Percentiles rank a stretch among this genome's conserved stretches.
Evolutionary conservation across 2,113 vertebrate genomes (phyloP).

Genomic region (Eclectus roratus): DNA sequence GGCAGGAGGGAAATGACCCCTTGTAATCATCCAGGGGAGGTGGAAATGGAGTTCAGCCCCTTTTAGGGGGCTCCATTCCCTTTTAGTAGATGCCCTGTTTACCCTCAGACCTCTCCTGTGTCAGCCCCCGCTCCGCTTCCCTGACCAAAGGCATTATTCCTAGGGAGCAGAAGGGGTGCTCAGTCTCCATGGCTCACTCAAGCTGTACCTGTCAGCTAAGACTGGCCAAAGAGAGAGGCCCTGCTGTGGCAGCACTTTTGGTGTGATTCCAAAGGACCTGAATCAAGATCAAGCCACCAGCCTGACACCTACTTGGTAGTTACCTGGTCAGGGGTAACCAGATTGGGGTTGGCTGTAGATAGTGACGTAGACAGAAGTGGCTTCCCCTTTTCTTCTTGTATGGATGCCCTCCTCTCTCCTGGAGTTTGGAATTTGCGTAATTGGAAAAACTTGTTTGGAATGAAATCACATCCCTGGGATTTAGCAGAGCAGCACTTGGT

Average conservation of each 20-base stretch:
- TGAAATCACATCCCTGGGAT: neutral
- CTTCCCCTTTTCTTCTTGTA: neutral
- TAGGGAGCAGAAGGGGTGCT: neutral
- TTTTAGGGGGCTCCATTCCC: neutral
- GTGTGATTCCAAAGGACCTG: neutral
- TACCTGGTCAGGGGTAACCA: neutral
- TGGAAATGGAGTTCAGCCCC: neutral
- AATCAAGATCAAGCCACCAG: neutral
- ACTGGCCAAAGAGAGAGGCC: neutral
- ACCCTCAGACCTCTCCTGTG: neutral
- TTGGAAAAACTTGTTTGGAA: neutral
- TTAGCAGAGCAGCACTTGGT: fast-evolving
- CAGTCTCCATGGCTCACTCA: fast-evolving
- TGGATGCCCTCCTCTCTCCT: neutral
- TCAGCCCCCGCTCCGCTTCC: neutral
- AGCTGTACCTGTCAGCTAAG: neutral
- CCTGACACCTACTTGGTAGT: neutral
- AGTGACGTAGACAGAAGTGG: neutral
- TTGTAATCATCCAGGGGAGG: neutral
- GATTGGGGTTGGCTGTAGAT: neutral
- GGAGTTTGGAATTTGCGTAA: neutral
- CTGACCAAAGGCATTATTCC: neutral
- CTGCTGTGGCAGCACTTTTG: neutral
- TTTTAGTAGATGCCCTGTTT: neutral
- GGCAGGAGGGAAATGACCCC: neutral